Evolutionary conservation across 1,140 invertebrate genomes (phyloP), one percentile per base, ranked within the genome.

Genomic region (Drosophila kikkawai): DNA sequence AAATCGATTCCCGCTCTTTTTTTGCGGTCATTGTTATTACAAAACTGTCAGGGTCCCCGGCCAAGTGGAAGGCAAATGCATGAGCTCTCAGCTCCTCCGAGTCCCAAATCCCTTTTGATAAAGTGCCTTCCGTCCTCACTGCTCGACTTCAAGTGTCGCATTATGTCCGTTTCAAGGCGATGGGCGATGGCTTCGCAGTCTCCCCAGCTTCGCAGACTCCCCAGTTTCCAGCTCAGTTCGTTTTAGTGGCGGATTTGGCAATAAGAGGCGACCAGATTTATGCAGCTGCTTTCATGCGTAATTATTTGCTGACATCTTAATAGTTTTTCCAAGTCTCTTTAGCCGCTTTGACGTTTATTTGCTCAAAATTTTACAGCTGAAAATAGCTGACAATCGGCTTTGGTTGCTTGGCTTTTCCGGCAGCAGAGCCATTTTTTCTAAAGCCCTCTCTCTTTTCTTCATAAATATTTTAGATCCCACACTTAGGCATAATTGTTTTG

Each of bases 241-340:
- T 79, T 90, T 88, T 90, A 85, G 81, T 90, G 75, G 75, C 42
- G 81, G 85, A 90, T 90, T 90, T 90, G 75, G 85, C 81, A 74
- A 79, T 79, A 69, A 70, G 70, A 74, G 55, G 64, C 69, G 59
- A 66, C 61, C 79, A 79, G 86, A 90, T 90, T 90, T 90, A 90
- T 90, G 75, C 81, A 84, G 56, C 67, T 85, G 64, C 81, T 65
- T 63, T 80, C 75, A 88, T 75, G 80, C 81, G 65, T 90, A 90
- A 90, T 90, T 90, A 90, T 90, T 90, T 90, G 85, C 86, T 90
- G 85, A 90, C 85, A 90, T 76, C 80, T 90, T 85, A 90, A 90
- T 90, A 90, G 85, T 90, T 90, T 88, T 85, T 48, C 29, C 80
- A 74, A 79, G 66, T 71, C 67, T 32, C 68, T 75, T 80, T 64